Conservation (phyloP, 2,888 invertebrate species). For the Eristalinus aeneus region DNA sequence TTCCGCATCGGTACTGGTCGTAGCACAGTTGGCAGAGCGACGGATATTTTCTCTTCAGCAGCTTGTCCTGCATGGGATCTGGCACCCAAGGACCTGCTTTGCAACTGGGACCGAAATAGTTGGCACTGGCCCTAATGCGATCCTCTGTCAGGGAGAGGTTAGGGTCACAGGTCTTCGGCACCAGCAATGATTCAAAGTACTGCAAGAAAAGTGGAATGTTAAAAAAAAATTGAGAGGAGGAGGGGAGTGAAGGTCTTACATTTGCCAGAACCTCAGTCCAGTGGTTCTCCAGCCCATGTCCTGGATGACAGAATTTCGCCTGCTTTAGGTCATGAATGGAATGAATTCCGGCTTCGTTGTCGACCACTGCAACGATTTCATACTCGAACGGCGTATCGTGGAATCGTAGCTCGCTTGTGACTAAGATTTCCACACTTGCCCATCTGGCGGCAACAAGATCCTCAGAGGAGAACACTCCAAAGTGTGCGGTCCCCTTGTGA, state of each 20-base stretch:
- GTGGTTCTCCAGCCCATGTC: constrained; percentile 87
- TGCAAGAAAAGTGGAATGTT: constrained; percentile 81
- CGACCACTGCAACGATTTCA: constrained; percentile 86
- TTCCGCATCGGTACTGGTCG: constrained; percentile 83
- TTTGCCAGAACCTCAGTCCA: constrained; percentile 89
- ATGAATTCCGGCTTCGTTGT: constrained; percentile 83
- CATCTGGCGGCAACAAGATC: constrained; percentile 89
- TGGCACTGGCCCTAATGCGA: constrained; percentile 86
- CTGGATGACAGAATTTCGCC: constrained; percentile 91
- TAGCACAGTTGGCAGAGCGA: constrained; percentile 88
- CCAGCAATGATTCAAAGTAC: constrained; percentile 88
- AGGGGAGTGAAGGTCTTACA: constrained; percentile 81
- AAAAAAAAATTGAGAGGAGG: background rate
- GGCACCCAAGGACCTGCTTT: constrained; percentile 93
- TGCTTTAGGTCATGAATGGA: constrained; percentile 84
- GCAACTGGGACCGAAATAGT: constrained; percentile 90
- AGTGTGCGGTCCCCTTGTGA: constrained; percentile 89
- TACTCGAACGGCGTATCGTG: constrained; percentile 83
- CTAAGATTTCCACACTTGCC: constrained; percentile 85
- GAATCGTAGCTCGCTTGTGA: constrained; percentile 86
- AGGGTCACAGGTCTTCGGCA: constrained; percentile 87
- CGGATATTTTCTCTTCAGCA: constrained; percentile 86
- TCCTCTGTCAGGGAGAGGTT: constrained; percentile 88
- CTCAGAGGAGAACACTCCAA: constrained; percentile 91
- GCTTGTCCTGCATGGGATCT: constrained; percentile 84